Conservation (phyloP, 2,797 vertebrate species). For the Percopsis omiscomaycus region DNA sequence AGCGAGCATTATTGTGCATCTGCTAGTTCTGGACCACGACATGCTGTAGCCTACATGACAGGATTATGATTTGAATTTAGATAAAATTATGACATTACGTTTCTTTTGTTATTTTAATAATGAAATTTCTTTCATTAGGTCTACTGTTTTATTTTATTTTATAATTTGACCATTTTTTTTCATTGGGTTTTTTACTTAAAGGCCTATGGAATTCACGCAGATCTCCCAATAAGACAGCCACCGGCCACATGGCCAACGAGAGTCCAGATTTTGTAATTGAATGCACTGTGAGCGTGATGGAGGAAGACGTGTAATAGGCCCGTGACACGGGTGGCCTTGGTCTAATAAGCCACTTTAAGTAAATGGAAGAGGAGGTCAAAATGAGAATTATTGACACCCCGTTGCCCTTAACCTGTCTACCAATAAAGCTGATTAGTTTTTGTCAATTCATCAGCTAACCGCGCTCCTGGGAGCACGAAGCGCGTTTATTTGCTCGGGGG, state of each 20-base stretch:
- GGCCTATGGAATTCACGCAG: no score
- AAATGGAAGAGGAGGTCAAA: slow-evolving; percentile 95
- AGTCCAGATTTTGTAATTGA: slow-evolving; percentile 37
- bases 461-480: slow-evolving; percentile 76
- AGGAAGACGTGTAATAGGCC: slow-evolving; percentile 48
- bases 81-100: no score
- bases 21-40: no score
- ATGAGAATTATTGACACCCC: slow-evolving; percentile 93
- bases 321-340: slow-evolving; percentile 58
- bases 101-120: no score
- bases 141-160: no score
- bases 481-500: slow-evolving; percentile 91
- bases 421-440: slow-evolving; percentile 99
- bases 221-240: background rate
- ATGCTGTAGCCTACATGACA: no score
- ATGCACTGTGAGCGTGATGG: slow-evolving; percentile 43
- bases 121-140: no score
- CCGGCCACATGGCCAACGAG: slow-evolving; percentile 2
- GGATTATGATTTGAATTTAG: no score
- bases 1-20: background rate
- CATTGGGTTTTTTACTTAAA: no score
- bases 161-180: no score
- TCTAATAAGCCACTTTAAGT: slow-evolving; percentile 90
- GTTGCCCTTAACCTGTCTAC: slow-evolving; percentile 96
- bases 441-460: slow-evolving; percentile 94